phyloP scores from a whole-genome alignment of 2,888 invertebrate genomes.

The Eulithis testata region DNA sequence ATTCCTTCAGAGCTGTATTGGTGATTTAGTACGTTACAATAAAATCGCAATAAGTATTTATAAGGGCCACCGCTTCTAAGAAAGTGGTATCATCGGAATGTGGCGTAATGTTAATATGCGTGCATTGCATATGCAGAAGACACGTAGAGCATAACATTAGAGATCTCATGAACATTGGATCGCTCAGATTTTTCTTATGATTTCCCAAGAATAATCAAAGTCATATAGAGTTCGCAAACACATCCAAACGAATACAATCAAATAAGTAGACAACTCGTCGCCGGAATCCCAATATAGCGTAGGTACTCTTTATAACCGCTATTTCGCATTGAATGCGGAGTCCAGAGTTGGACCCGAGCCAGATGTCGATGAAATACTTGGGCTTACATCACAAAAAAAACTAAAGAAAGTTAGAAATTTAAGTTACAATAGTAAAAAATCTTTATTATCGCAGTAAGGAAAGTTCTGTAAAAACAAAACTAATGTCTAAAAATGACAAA shows the following conservation, averaged over 20 bases:
- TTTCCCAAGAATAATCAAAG: background rate
- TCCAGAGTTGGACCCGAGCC: slow-evolving; percentile 65
- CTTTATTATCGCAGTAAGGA: background rate
- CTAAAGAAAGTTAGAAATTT: background rate
- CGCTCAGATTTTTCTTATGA: too few relatives aligned
- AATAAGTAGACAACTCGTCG: slow-evolving; percentile 67
- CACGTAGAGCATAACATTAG: too few relatives aligned
- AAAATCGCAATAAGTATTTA: too few relatives aligned
- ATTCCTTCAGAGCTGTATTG: too few relatives aligned
- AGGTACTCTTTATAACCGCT: slow-evolving; percentile 65
- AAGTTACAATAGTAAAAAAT: slow-evolving; percentile 2
- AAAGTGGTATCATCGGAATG: too few relatives aligned
- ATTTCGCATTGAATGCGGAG: slow-evolving; percentile 73
- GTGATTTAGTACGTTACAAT: too few relatives aligned
- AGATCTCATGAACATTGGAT: too few relatives aligned
- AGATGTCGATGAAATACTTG: slow-evolving; percentile 40
- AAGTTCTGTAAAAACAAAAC: background rate
- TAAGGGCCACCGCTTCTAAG: too few relatives aligned
- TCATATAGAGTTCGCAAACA: background rate
- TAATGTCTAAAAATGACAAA: too few relatives aligned
- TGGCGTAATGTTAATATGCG: too few relatives aligned
- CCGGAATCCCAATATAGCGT: slow-evolving; percentile 67
- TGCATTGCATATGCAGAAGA: too few relatives aligned
- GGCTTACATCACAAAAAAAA: background rate
- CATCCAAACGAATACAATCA: slow-evolving; percentile 15